Evolutionary conservation across 2,888 invertebrate species (phyloP), one percentile per base, ranked within the genome.

Genomic region (Cylloceria caligata): DNA sequence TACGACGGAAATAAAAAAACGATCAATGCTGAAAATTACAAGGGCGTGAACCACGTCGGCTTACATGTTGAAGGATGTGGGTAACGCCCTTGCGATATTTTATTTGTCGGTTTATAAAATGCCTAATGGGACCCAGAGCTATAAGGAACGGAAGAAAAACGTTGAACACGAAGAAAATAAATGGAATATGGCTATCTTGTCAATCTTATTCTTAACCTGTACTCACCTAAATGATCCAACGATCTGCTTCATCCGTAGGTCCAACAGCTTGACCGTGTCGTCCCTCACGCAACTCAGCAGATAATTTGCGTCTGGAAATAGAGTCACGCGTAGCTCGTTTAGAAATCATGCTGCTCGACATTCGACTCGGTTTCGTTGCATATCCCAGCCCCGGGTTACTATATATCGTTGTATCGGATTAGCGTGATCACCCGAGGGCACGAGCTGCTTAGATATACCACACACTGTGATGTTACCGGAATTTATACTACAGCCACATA

Each of bases 281-380:
- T 99, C 99, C 88, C 99, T 94, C 72, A 98, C 97, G 92, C 99
- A 99, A 90, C 97, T 96, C 90, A 99, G 94, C 87, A 99, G 94
- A 93, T 96, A 97, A 93, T 96, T 96, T 88, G 96, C 96, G 94
- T 99, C 99, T 97, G 95, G 83, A 93, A 93, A 89, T 60, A 62
- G 68, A 76, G 47, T 72, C 11, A 65, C 47, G 55, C 36, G 64
- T 24, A 9, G 57, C 47, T 75, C 36, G 34, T 39, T 76, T 69
- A 62, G 47, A 75, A 69, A 69, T 76, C 68, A 11, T 36, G 60
- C 62, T 69, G 60, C 62, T 68, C 39, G 68, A 76, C 68, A 76
- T 69, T 45, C 60, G 68, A 60, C 60, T 16, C 60, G 34, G 57
- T 60, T 60, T 76, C 60, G 57, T 36, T 19, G 19, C 27, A 21